Evolutionary conservation across 2,797 vertebrate genomes (phyloP), one percentile per base, ranked within the genome.

Genomic region (Coccyzus lansbergi): DNA sequence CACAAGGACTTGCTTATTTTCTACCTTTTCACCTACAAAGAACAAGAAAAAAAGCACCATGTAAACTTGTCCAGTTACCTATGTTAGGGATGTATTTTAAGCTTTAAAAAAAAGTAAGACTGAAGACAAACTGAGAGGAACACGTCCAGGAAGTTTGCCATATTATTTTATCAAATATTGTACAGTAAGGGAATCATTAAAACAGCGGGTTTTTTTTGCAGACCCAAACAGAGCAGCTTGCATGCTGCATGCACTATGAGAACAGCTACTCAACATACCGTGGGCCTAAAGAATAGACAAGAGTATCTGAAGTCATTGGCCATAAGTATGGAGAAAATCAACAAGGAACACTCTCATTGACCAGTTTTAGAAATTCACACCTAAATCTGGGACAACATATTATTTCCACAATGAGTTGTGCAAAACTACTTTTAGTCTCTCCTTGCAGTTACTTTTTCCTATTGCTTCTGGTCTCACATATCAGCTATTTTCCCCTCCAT

Each of bases 1-100:
- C 78, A 99, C 99, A 84, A 99, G 97, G 76, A 99, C 98, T 97
- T 99, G 99, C 76, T 99, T 99, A 96, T 99, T 99, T 97, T 99
- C 99, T 64, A 99, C 99, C 92, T 97, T 98, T 97, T 99, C 99
- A 96, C 99, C 99, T 99, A 96, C 24, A 69, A 77, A 69, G 46
- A 90, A 72, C 44, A 85, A 68, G 34, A n/a, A 48, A 29, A 86
- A 68, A 92, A 81, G 20, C 34, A 64, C 9, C 6, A 49, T 68
- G 75, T 81, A 84, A 88, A 68, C 4, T 0, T 59, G 70, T 34
- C 42, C 60, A 21, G 16, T 15, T 70, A 48, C 21, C 36, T 53
- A 20, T 9, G 19, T 56, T 26, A 87, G 44, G 87, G 90, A 80
- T 36, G 64, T 6, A 75, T 72, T 76, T 64, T 52, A 75, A 78